phyloP scores from a whole-genome alignment of 2,797 vertebrate species.

The Gymnodraco acuticeps region DNA sequence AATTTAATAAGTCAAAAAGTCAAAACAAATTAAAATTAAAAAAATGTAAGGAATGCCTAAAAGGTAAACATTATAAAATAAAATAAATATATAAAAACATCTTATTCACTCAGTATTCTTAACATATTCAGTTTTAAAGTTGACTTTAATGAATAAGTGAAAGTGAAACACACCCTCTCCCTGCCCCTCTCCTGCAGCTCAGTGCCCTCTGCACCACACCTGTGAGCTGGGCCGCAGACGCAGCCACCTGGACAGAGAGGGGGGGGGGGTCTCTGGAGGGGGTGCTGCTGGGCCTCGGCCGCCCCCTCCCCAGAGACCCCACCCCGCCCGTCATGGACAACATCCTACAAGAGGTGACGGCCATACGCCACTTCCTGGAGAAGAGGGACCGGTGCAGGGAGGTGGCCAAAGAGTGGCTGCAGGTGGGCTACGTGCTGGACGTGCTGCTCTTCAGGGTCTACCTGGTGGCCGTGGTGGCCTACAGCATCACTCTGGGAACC shows the following conservation, averaged over 20 bases:
- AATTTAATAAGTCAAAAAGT: neutral
- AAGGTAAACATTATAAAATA: too few relatives aligned
- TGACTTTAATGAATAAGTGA: too few relatives aligned
- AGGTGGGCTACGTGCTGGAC: constrained; percentile 94
- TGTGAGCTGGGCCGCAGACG: constrained; percentile 74
- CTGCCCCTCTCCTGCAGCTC: constrained; percentile 71
- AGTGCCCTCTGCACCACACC: constrained; percentile 83
- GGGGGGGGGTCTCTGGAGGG: constrained; percentile 33
- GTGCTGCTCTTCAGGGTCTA: constrained; percentile 94
- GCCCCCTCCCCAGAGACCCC: constrained; percentile 69
- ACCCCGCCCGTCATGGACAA: constrained; percentile 77
- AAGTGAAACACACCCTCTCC: neutral
- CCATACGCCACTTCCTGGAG: constrained; percentile 91
- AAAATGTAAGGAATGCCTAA: neutral
- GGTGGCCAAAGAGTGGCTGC: constrained; percentile 93
- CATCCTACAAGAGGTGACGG: constrained; percentile 89
- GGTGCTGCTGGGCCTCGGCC: constrained; percentile 59
- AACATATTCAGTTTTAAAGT: too few relatives aligned
- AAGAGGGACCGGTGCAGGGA: constrained; percentile 89
- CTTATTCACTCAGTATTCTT: too few relatives aligned
- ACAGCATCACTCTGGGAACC: constrained; percentile 90
- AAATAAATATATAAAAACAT: too few relatives aligned
- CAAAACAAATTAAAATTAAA: too few relatives aligned
- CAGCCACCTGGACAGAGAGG: constrained; percentile 67
- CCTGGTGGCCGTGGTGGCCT: constrained; percentile 90